Evolutionary conservation across 1,140 invertebrate genomes (phyloP), one percentile per base, ranked within the genome.

Genomic region (Lutraria rhynchaena): DNA sequence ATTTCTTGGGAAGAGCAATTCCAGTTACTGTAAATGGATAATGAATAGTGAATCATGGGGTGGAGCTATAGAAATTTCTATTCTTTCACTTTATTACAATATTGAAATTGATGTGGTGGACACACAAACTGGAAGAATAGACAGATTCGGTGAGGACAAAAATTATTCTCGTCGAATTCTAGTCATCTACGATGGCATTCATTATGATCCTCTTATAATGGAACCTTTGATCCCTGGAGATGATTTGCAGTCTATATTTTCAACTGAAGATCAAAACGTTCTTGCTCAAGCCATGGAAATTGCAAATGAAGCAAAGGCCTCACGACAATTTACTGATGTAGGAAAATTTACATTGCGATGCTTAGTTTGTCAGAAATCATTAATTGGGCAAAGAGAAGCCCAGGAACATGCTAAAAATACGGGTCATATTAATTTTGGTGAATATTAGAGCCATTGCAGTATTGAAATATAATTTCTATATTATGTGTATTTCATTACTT

Each of bases 31-130:
- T 89, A 93, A 94, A 27, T 92, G 91, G 91, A 92, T 93, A 33
- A 82, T 84, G 82, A 87, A 90, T 46, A 81, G 85, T 17, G 87
- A 90, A 31, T 90, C 97, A 0, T 99, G 98, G 98, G 98, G 98
- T 81, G 98, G 98, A 86, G 98, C 96, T 55, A 99, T 99, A 86
- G 98, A 99, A 93, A 93, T 98, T 3, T 93, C 97, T 2, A 96
- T 99, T 77, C 92, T 99, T n/a, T 96, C 96, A 3, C 95, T 95
- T 87, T 96, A 96, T 92, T 99, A 96, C 93, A 95, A 95, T 49
- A 92, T 98, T 81, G 98, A 99, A 94, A 98, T 99, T 92, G 97
- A 96, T 86, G 98, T 98, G 9, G 96, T 99, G 3, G 96, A 99
- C 90, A 98, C 96, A 49, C 94, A 98, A 81, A 97, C 97, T 93